Evolutionary conservation across 2,888 invertebrate species (phyloP), one percentile per base, ranked within the genome.

Genomic region (Cantharis rustica): DNA sequence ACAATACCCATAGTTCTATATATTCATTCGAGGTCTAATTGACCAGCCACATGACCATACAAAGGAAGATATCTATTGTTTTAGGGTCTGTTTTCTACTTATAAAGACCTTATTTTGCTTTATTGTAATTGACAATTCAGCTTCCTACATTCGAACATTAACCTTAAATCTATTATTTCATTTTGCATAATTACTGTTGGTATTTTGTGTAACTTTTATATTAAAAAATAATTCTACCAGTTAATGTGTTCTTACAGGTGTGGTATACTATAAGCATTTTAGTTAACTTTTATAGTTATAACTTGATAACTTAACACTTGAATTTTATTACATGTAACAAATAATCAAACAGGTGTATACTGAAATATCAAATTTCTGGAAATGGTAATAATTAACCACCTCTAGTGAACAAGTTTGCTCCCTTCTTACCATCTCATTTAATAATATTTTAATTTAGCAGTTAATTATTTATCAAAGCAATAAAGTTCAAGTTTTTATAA

Each of bases 1-100:
- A 77, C 77, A 77, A 77, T 77, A 69, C 74, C 69, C 23, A 31
- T 69, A 31, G 27, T 69, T 69, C 69, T 73, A 73, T 75, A 75
- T 77, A 77, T 76, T 78, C 73, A 76, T 62, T 66, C 27, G 73
- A 76, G 72, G 76, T 47, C 74, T 62, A 74, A 78, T 76, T 76
- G 78, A 78, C 76, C 78, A 71, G 69, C 73, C 78, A 76, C 75
- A 76, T 78, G 76, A 78, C 76, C 76, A 75, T 75, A 78, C 76
- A 76, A 76, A 76, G 69, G 76, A 74, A 78, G 75, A 69, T 77
- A 62, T 72, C 77, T 71, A 78, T 78, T 78, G 78, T 78, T 78
- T 78, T 76, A 75, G 72, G 76, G 72, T 63, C 62, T 72, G 72
- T 72, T 75, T 71, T 71, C 70, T 26, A 66, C 75, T 75, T 73